phyloP scores from a whole-genome alignment of 2,113 vertebrate species.

The Podarcis raffonei region DNA sequence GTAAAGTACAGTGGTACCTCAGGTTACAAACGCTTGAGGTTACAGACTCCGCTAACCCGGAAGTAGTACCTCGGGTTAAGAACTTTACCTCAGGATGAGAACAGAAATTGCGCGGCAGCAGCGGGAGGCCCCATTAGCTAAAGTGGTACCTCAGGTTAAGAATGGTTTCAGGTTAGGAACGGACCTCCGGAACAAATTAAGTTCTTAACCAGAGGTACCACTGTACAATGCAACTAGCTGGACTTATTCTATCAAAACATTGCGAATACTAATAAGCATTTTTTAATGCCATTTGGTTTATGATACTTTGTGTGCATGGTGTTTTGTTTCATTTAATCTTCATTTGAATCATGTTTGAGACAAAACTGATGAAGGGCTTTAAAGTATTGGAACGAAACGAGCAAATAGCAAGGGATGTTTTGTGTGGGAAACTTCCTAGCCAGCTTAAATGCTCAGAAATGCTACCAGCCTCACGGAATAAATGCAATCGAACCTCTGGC shows the following conservation, averaged over 20 bases:
- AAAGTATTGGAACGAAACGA: not conserved
- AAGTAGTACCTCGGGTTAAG: too few relatives aligned
- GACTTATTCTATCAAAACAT: not conserved
- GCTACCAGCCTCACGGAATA: not conserved
- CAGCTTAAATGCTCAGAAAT: not conserved
- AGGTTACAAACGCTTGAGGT: too few relatives aligned
- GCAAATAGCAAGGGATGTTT: not conserved
- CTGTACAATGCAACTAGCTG: too few relatives aligned
- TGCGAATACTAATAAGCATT: not conserved
- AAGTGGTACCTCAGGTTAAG: too few relatives aligned
- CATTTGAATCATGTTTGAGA: not conserved
- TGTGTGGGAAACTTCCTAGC: not conserved
- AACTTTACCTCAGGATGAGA: too few relatives aligned
- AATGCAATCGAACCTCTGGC: constrained; percentile 22
- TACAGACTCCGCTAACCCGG: too few relatives aligned
- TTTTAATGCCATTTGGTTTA: not conserved
- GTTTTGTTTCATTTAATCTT: not conserved
- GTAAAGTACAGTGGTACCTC: too few relatives aligned
- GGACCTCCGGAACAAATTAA: too few relatives aligned
- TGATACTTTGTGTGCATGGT: not conserved
- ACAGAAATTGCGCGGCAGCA: too few relatives aligned
- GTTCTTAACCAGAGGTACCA: too few relatives aligned
- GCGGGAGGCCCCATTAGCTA: too few relatives aligned
- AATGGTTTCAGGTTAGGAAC: too few relatives aligned
- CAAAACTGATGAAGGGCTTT: not conserved